Conservation (phyloP, 2,888 invertebrate species). For the Chaetoderma sp. region DNA sequence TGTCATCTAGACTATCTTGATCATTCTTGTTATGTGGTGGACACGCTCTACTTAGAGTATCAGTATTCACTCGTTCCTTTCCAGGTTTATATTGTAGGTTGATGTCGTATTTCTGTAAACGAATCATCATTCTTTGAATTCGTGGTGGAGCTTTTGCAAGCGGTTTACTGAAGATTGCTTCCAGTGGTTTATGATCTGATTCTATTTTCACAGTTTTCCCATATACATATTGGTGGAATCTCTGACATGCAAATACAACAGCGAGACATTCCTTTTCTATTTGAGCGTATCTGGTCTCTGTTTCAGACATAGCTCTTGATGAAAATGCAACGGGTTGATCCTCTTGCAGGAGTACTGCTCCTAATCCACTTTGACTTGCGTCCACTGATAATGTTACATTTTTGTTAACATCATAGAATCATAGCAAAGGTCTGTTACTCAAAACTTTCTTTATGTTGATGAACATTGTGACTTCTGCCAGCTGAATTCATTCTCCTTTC, state of each 20-base stretch:
- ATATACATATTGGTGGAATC: conserved; percentile 29
- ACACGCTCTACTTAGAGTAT: conserved; percentile 23
- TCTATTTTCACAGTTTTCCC: conserved; percentile 14
- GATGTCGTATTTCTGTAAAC: conserved; percentile 32
- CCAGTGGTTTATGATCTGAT: conserved; percentile 32
- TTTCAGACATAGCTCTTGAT: conserved; percentile 22
- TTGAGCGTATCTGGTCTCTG: conserved; percentile 20
- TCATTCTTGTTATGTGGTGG: neutral
- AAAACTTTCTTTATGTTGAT: no score
- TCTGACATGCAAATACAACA: conserved; percentile 30
- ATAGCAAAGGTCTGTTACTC: no score
- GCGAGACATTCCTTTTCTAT: conserved; percentile 35
- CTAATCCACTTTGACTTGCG: conserved; percentile 29
- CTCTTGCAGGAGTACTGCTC: conserved; percentile 26
- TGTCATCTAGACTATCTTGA: no score
- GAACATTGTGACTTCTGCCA: no score
- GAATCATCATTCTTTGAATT: conserved; percentile 29
- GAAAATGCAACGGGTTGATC: conserved; percentile 27
- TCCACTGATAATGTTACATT: no score
- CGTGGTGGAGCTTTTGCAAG: conserved; percentile 23
- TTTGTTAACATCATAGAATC: no score
- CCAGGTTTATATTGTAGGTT: conserved; percentile 27
- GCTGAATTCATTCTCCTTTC: conserved; percentile 15
- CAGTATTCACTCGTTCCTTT: conserved; percentile 29
- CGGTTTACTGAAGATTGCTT: conserved; percentile 22